Base-by-base conservation (phyloP, 2,888 invertebrate species). In the Pachymerium ferrugineum region DNA sequence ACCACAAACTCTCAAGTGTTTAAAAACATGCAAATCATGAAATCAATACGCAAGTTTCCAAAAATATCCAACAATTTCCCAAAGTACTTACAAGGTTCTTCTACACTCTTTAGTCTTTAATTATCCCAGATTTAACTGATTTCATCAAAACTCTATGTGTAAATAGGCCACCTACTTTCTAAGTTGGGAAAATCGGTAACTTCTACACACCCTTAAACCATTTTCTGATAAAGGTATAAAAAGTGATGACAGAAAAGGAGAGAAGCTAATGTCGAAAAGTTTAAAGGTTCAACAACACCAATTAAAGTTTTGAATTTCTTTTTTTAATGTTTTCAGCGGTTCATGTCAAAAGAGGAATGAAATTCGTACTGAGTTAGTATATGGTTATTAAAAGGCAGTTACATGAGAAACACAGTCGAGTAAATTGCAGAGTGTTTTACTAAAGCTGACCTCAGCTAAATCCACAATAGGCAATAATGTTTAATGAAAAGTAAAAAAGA, bases 121-220 rank as follows among this genome's bases (percentile, higher is more conserved):
- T 47, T 19, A 19, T 47, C 10, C 6, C 6, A 14, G 6, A 62
- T 62, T 28, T 14, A 3, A n/a, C n/a, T n/a, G n/a, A n/a, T n/a
- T n/a, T n/a, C n/a, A n/a, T n/a, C n/a, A n/a, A n/a, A n/a, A n/a
- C n/a, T n/a, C n/a, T n/a, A n/a, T n/a, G n/a, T n/a, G 1, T n/a
- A 62, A 62, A 62, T 62, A 62, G 62, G 62, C 62, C 62, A 62
- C 62, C 62, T 62, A 62, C 25, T 62, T 62, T 62, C 62, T 62
- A 62, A 62, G 12, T 62, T 62, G 0, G 62, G 62, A 25, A 25
- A 0, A 62, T n/a, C n/a, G n/a, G n/a, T 25, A 22, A 62, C 28
- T 16, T 16, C 10, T 47, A 1, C 62, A 62, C 62, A 62, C 62
- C 62, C 62, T 28, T 10, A 28, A 28, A n/a, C 62, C 62, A 28